Base-by-base conservation (phyloP, 2,888 invertebrate genomes). In the Eudasyphora cyanicolor region DNA sequence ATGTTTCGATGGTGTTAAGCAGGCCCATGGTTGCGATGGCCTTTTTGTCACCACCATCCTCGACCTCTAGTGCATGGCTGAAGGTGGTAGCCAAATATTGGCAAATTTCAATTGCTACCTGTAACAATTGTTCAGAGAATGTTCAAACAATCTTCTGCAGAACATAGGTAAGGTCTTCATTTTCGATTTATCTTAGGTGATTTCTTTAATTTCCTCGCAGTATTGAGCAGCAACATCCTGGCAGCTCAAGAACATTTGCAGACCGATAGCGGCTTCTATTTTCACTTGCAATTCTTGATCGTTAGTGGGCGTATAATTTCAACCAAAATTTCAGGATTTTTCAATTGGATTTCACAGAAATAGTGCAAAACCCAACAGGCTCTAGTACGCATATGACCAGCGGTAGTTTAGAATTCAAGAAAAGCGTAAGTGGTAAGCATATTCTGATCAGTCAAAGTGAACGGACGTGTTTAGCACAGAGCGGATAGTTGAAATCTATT, bases 11-110 rank as follows among this genome's bases (percentile, higher is more conserved):
- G 1, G 99, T 98, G 91, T 97, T 98, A 10, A 99, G 93, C 35
- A 99, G 93, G 21, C 99, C 98, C 97, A 99, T 98, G 0, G 99
- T 98, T 0, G 98, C 97, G 77, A 99, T 97, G 7, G 98, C 98
- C 90, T 98, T 88, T 97, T n/a, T n/a, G n/a, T n/a, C n/a, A n/a
- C n/a, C n/a, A n/a, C n/a, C n/a, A n/a, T n/a, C n/a, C n/a, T n/a
- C 97, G 0, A 96, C 96, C 90, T 97, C 96, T 6, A 97, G 90
- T 4, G 94, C 93, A 90, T 94, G 94, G 81, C 95, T 96, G 89
- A 97, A 97, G 3, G 97, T 97, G 0, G 95, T 94, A 5, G 96
- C 96, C 90, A n/a, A n/a, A n/a, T n/a, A n/a, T n/a, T n/a, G n/a
- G n/a, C n/a, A n/a, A n/a, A n/a, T n/a, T n/a, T n/a, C 97, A 57